Evolutionary conservation across 2,113 vertebrate species (phyloP), one percentile per base, ranked within the genome.

Genomic region (Carassius auratus): DNA sequence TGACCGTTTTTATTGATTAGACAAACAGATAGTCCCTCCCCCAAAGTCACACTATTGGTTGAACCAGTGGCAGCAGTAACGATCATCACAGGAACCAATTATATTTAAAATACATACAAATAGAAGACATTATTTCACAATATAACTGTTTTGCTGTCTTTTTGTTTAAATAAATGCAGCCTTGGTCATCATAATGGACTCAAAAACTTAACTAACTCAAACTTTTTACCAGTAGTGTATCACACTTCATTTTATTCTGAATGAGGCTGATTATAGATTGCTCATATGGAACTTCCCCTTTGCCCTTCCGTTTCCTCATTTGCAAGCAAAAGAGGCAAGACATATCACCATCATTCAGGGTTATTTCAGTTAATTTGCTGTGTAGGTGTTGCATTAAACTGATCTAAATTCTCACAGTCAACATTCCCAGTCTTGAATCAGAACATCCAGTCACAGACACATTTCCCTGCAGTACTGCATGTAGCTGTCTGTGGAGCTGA

Each of bases 401-500:
- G 10, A 38, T n/a, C 9, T 3, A 48, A 38, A 61, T 64, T 48
- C 4, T n/a, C 14, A 48, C 19, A 48, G 59, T 10, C 8, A 62
- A 15, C 57, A 66, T 79, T 42, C 21, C 17, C 10, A 21, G 19
- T 1, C 19, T 38, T 64, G 13, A 23, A 62, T 80, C 36, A 45
- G 36, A 14, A 48, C 42, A 80, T 59, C n/a, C 17, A 59, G 48
- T 33, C 7, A 80, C 14, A 59, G 42, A 26, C 23, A 68, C 42
- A 69, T 52, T 21, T 30, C 8, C 26, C 50, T 30, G 36, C 36
- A n/a, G 68, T 36, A 36, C 52, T 7, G 77, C 59, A 26, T 6
- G 36, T 2, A 1, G 50, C 68, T 83, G 68, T 83, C 81, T 50
- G 0, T 38, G 21, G 50, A 73, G 50, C 81, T 83, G 81, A 83